Percentiles rank a stretch among this genome's conserved stretches.
phyloP scores from a whole-genome alignment of 2,888 invertebrate species.

The Glaucopsyche alexis region DNA sequence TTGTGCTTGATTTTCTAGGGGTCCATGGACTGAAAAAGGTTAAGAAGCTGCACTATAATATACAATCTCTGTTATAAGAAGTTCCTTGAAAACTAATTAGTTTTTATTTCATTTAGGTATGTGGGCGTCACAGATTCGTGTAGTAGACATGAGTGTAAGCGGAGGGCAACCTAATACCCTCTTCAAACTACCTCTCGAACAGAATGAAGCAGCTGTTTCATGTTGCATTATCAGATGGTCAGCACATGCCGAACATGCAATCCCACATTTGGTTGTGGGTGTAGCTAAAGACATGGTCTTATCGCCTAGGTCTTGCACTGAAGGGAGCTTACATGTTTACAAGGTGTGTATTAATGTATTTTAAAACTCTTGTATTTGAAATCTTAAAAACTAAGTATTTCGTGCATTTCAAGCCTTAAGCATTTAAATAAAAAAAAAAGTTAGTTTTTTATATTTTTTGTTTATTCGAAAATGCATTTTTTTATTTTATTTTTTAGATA shows the following conservation, averaged over 20 bases:
- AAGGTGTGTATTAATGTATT: conserved; percentile 64
- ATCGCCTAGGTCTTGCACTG: conserved; percentile 90
- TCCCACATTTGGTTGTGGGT: conserved; percentile 88
- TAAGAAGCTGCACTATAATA: too few species aligned
- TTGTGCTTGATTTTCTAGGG: too few species aligned
- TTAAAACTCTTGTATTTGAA: neutral
- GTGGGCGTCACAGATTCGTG: conserved; percentile 96
- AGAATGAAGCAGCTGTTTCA: conserved; percentile 98
- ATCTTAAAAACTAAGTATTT: neutral
- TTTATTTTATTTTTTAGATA: conserved; percentile 62
- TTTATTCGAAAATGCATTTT: too few species aligned
- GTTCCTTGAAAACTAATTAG: conserved; percentile 6
- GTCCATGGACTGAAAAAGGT: too few species aligned
- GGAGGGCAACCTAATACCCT: conserved; percentile 84
- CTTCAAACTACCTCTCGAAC: conserved; percentile 89
- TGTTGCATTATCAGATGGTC: conserved; percentile 90
- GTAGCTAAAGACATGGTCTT: conserved; percentile 94
- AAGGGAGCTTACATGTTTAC: conserved; percentile 94
- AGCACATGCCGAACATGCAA: conserved; percentile 67
- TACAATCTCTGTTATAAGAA: neutral
- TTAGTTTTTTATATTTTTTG: too few species aligned
- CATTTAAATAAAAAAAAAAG: too few species aligned
- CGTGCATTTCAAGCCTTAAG: too few species aligned
- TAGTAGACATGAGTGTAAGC: conserved; percentile 88
- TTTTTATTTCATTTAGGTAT: conserved; percentile 79